These are phyloP conservation scores for Oryctes rhinoceros DNA, from an alignment of 1,140 invertebrate species.

Conservation along the genomic window DNA sequence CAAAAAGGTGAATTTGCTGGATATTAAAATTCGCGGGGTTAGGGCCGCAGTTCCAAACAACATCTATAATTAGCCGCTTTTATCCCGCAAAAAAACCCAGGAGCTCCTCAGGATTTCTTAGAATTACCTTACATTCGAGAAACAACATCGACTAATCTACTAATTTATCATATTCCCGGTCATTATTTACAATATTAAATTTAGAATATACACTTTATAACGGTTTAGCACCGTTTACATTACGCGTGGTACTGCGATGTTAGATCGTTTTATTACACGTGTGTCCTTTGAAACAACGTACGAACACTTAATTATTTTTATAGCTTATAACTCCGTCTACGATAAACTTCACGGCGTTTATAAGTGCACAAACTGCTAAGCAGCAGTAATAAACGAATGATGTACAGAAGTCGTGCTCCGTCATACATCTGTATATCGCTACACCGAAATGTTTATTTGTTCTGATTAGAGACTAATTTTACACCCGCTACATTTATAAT, in stretches of 20 bases:
- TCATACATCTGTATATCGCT: neutral
- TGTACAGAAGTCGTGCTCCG: neutral
- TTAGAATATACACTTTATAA: neutral
- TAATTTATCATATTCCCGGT: too few species aligned
- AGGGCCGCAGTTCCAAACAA: too few species aligned
- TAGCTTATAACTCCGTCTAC: conserved; percentile 16
- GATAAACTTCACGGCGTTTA: neutral
- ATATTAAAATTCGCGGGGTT: too few species aligned
- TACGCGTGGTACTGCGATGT: neutral
- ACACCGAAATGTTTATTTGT: neutral
- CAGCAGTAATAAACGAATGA: conserved; percentile 7
- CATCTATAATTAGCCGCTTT: too few species aligned
- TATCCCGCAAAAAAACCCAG: too few species aligned
- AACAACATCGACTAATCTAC: too few species aligned
- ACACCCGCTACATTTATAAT: neutral
- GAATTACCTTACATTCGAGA: too few species aligned
- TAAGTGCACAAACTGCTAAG: conserved; percentile 5
- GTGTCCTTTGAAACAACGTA: neutral
- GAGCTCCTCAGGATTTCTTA: too few species aligned
- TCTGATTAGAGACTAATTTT: neutral
- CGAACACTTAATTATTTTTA: conserved; percentile 11
- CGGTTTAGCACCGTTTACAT: neutral
- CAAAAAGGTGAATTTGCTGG: too few species aligned
- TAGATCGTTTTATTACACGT: conserved; percentile 8
- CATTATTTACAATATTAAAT: too few species aligned